Evolutionary conservation across 2,113 vertebrate genomes (phyloP).

Genomic region (Rhegmatorhina hoffmannsi): DNA sequence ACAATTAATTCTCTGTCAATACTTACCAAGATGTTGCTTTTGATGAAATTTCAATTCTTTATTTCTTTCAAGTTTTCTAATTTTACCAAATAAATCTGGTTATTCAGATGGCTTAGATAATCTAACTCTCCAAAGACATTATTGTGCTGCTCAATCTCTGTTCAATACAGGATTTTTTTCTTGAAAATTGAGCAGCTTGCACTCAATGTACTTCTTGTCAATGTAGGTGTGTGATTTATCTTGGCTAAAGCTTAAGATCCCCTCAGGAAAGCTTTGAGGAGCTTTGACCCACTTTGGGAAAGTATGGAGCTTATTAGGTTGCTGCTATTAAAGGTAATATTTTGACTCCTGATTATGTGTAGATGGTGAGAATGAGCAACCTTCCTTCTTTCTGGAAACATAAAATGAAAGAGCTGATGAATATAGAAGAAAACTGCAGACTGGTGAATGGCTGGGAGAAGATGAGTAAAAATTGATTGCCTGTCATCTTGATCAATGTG

Average conservation of each 20-base stretch:
- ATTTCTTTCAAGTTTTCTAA: not conserved
- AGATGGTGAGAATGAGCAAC: not conserved
- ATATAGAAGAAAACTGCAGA: not conserved
- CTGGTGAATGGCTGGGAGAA: not conserved
- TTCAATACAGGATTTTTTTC: fast-evolving
- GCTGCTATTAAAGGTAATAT: not conserved
- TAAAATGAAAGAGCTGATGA: fast-evolving
- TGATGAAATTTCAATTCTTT: not conserved
- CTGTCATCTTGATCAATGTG: not conserved
- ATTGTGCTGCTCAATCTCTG: not conserved
- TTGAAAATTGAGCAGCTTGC: not conserved
- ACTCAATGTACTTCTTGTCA: not conserved
- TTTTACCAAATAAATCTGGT: not conserved
- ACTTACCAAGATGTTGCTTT: not conserved
- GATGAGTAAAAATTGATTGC: not conserved
- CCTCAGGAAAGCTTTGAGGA: not conserved
- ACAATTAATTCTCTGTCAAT: not conserved
- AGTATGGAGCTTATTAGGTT: not conserved
- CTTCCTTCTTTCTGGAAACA: not conserved
- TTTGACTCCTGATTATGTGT: not conserved
- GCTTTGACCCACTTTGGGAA: not conserved
- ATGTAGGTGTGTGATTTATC: not conserved
- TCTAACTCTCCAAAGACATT: not conserved
- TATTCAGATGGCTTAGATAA: not conserved
- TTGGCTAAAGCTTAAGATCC: not conserved